Evolutionary conservation across 2,113 vertebrate genomes (phyloP), one percentile per base, ranked within the genome.

Genomic region (Poecilia latipinna): DNA sequence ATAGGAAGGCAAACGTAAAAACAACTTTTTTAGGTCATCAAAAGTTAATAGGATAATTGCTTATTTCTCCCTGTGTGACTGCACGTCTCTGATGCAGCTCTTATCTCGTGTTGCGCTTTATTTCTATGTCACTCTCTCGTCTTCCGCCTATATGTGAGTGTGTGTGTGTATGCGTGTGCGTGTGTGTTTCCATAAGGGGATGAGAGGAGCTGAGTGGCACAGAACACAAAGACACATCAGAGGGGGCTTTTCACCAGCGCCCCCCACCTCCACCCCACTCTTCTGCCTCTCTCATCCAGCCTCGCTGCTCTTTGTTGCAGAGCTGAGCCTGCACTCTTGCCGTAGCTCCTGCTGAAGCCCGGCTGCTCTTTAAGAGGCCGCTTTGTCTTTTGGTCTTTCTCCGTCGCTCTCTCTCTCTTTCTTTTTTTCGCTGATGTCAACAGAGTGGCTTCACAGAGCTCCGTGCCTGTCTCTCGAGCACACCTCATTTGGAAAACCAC

Each of bases 371-470:
- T 91, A 86, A 90, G 51, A 57, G 91, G 86, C 88, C 82, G 80
- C 77, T 88, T 88, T 79, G 63, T 88, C 86, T 89, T 89, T 90
- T 77, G 57, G 76, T 86, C 83, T 85, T 82, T 85, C 65, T 42
- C 65, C 42, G 7, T 83, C 65, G 29, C 48, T 74, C 65, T 48
- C 61, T 73, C 15, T 69, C 4, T 75, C 3, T 42, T 24, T 60
- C 67, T 74, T 85, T 77, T 92, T 91, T 90, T n/a, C 83, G 91
- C 93, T 95, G 94, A 95, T 94, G 94, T 94, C 91, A 92, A 94
- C 93, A 91, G 89, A 85, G 89, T 85, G 89, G 88, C 91, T 94
- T 93, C 88, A 93, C 85, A 95, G 83, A 86, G 90, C 75, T 86
- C 65, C 68, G 33, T 87, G 73, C 83, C 81, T 57, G 7, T 11